These are phyloP conservation scores for Pocillopora damicornis DNA, from an alignment of 64 coral and sea anemone species.

Conservation along the genomic window DNA sequence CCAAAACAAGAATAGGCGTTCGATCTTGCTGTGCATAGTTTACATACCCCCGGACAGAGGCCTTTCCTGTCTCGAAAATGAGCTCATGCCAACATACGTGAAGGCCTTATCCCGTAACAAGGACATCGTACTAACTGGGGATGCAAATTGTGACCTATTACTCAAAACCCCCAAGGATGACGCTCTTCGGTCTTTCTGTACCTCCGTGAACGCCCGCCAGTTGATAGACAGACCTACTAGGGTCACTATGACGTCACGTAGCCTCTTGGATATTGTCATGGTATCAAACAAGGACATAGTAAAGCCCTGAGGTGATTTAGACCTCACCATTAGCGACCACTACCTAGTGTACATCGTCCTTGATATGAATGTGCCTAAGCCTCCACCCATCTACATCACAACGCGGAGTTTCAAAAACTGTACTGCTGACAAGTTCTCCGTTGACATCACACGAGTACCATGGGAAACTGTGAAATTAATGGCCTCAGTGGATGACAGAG, in stretches of 20 bases:
- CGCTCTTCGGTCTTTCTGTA: slow-evolving; percentile 28
- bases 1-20: slow-evolving; percentile 9
- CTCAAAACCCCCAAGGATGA: slow-evolving; percentile 25
- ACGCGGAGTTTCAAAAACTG: not conserved
- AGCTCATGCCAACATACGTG: slow-evolving; percentile 33
- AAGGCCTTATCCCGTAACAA: slow-evolving; percentile 37
- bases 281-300: slow-evolving; percentile 47
- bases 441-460: slow-evolving; percentile 23
- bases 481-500: no score
- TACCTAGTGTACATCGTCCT: slow-evolving; percentile 41
- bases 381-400: slow-evolving; percentile 7
- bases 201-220: slow-evolving; percentile 35
- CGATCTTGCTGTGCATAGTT: slow-evolving; percentile 22
- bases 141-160: slow-evolving; percentile 52
- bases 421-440: slow-evolving; percentile 15
- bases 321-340: slow-evolving; percentile 61
- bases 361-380: slow-evolving; percentile 42
- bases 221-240: slow-evolving; percentile 46
- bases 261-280: slow-evolving; percentile 46
- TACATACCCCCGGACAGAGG: slow-evolving; percentile 32
- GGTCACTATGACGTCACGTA: slow-evolving; percentile 14
- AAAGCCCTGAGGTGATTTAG: slow-evolving; percentile 21
- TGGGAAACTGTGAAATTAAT: not conserved
- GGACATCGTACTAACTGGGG: slow-evolving; percentile 47
- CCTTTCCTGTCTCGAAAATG: not conserved